Conservation (phyloP, 2,113 vertebrate species). For the Reinhardtius hippoglossoides region DNA sequence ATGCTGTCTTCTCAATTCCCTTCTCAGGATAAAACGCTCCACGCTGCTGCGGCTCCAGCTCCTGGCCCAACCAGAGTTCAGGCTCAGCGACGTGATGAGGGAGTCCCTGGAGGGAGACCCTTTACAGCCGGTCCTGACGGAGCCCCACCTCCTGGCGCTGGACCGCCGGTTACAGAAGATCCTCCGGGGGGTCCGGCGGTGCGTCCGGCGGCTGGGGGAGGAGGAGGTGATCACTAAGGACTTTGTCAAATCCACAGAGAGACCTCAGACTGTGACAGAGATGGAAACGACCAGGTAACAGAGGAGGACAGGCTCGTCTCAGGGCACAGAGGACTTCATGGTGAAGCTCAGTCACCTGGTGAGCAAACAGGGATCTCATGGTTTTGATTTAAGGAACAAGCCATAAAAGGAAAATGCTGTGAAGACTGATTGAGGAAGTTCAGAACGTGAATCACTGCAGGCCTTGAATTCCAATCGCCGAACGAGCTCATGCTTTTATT, state of each 20-base stretch:
- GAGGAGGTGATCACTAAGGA: slow-evolving; percentile 83
- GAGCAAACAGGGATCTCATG: slow-evolving; percentile 17
- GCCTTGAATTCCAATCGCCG: slow-evolving; percentile 14
- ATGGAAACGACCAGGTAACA: slow-evolving; percentile 54
- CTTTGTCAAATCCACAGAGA: slow-evolving; percentile 39
- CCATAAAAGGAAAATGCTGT: slow-evolving; percentile 35
- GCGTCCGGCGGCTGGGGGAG: slow-evolving; percentile 83
- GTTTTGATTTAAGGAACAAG: slow-evolving; percentile 42
- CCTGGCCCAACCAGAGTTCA: slow-evolving; percentile 82
- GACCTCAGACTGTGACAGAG: slow-evolving; percentile 26
- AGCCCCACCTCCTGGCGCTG: slow-evolving; percentile 91
- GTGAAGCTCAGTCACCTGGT: neutral
- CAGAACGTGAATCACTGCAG: slow-evolving; percentile 16
- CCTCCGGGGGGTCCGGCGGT: slow-evolving; percentile 83
- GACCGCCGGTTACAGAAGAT: slow-evolving; percentile 89
- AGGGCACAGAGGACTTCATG: slow-evolving; percentile 9
- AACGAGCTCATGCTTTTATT: slow-evolving; percentile 9
- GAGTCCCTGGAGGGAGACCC: slow-evolving; percentile 89
- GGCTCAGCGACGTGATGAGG: slow-evolving; percentile 92
- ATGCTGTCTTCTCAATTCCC: neutral
- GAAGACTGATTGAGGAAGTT: slow-evolving; percentile 14
- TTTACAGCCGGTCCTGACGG: slow-evolving; percentile 86
- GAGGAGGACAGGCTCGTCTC: neutral
- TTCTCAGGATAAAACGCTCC: slow-evolving; percentile 88
- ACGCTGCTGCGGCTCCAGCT: slow-evolving; percentile 88